Evolutionary conservation across 1,140 invertebrate genomes (phyloP).

Genomic region (Rhysida immarginata): DNA sequence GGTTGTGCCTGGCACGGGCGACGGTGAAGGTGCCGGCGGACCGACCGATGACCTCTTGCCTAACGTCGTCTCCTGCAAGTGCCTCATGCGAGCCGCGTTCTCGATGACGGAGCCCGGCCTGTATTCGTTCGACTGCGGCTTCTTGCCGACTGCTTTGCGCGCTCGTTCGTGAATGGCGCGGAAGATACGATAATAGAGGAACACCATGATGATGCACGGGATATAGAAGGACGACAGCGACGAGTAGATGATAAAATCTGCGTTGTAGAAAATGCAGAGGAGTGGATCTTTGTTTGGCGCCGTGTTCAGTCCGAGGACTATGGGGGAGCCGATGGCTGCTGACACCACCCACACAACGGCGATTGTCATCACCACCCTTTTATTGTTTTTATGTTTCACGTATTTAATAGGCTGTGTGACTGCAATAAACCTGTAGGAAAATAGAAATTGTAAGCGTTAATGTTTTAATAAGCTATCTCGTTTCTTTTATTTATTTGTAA

Average conservation of each 20-base stretch:
- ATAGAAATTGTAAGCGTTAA: constrained; percentile 1
- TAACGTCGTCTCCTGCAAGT: not conserved
- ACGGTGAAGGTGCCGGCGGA: not conserved
- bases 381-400: constrained; percentile 94
- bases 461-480: too few relatives aligned
- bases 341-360: constrained; percentile 94
- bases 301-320: constrained; percentile 88
- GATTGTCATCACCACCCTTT: constrained; percentile 86
- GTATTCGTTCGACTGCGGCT: constrained; percentile 51
- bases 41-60: not conserved
- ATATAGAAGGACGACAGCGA: constrained; percentile 98
- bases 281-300: constrained; percentile 39
- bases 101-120: constrained; percentile 71
- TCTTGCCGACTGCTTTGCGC: constrained; percentile 55
- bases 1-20: not conserved
- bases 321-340: constrained; percentile 87
- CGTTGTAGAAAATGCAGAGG: constrained; percentile 86
- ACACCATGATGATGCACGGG: constrained; percentile 96
- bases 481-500: too few relatives aligned
- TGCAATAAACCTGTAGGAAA: constrained; percentile 80
- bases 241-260: constrained; percentile 94
- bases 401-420: constrained; percentile 98
- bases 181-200: constrained; percentile 97
- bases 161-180: constrained; percentile 66
- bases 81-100: constrained; percentile 45